Percentiles rank a stretch among this genome's conserved stretches.
These are phyloP conservation scores for Hipposideros armiger DNA, from an alignment of 2,113 vertebrate genomes.

Conservation along the genomic window DNA sequence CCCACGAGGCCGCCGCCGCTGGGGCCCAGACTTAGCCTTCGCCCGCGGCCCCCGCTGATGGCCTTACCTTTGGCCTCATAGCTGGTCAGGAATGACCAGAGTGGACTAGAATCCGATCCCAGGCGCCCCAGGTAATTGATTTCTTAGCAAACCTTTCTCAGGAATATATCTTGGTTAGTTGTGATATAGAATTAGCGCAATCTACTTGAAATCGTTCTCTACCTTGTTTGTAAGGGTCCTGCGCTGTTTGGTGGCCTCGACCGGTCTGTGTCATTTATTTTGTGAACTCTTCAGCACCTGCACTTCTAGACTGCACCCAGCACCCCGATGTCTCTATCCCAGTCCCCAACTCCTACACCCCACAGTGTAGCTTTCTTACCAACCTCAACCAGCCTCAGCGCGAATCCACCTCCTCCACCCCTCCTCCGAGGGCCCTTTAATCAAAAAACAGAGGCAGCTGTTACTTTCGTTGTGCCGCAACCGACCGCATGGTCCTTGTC, in stretches of 20 bases:
- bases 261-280: not conserved
- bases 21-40: rapidly evolving
- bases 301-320: not conserved
- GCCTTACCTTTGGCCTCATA: not conserved
- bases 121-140: not conserved
- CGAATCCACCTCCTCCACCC: rapidly evolving
- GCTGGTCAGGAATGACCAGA: not conserved
- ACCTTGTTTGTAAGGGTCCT: not conserved
- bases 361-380: rapidly evolving
- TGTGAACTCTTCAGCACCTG: not conserved
- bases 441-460: not conserved
- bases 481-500: not conserved
- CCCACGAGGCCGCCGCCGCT: not conserved
- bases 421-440: not conserved
- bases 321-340: not conserved
- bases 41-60: not conserved
- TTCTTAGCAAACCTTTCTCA: not conserved
- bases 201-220: not conserved
- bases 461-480: not conserved
- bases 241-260: not conserved
- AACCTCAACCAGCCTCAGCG: not conserved
- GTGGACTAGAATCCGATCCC: not conserved
- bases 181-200: rapidly evolving
- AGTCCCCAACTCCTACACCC: not conserved
- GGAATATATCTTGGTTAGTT: not conserved